phyloP scores from a whole-genome alignment of 2,888 invertebrate species.

The Myopa tessellatipennis region DNA sequence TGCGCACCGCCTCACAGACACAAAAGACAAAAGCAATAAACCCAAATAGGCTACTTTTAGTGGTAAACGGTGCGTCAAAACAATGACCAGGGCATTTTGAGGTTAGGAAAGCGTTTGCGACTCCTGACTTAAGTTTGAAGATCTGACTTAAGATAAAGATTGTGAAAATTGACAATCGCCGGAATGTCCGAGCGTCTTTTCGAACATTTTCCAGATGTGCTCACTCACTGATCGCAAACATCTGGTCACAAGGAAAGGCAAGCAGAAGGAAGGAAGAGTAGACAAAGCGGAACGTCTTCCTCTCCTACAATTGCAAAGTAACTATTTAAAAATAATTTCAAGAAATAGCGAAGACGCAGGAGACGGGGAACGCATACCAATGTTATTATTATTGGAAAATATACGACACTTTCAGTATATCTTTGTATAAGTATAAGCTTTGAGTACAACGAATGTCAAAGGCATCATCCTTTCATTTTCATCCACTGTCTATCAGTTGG shows the following conservation, averaged over 20 bases:
- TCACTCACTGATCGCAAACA: neutral
- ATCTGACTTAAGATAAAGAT: neutral
- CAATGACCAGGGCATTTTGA: constrained; percentile 14
- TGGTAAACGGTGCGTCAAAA: constrained; percentile 51
- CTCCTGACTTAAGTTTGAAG: neutral
- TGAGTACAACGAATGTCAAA: too few species aligned
- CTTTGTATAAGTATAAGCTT: too few species aligned
- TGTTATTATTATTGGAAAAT: too few species aligned
- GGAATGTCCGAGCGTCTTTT: neutral
- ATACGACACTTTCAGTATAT: too few species aligned
- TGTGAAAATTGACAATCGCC: neutral
- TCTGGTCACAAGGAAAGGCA: constrained; percentile 10
- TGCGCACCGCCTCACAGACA: neutral
- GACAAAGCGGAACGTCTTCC: too few species aligned
- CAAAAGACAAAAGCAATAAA: neutral
- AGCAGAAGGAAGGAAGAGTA: neutral
- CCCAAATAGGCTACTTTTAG: constrained; percentile 48
- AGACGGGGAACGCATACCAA: too few species aligned
- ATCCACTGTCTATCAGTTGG: too few species aligned
- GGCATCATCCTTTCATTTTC: too few species aligned
- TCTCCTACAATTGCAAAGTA: too few species aligned
- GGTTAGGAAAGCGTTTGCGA: neutral
- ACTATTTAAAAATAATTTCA: too few species aligned
- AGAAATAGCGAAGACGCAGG: too few species aligned
- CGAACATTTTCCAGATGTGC: neutral